Base-by-base conservation (phyloP, 1,140 invertebrate species). In the Solen grandis region DNA sequence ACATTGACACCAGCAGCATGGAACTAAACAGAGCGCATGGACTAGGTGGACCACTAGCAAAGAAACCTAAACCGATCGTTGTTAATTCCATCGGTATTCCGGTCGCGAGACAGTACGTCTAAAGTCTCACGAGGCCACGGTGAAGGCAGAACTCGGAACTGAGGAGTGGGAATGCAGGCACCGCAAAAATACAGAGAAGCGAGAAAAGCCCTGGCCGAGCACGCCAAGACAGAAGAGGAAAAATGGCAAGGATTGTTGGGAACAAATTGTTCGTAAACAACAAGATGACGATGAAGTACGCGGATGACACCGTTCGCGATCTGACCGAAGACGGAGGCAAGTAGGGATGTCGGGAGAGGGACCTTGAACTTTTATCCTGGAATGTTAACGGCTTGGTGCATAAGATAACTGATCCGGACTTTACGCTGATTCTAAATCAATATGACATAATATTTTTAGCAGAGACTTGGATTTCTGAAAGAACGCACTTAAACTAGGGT, bases 211-310 rank as follows among this genome's bases (percentile, higher is more conserved):
- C n/a, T 55, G 5, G 5, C 5, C 5, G 54, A 55, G n/a, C 5
- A 5, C 5, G n/a, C n/a, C 5, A 55, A 55, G 27, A 19, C 5
- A 4, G 54, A 55, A 55, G n/a, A 22, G 54, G n/a, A 55, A 55
- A 55, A 8, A 55, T 22, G n/a, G 27, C 54, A 8, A 16, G 41
- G 8, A 46, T 69, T 8, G 38, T 52, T 2, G 36, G 38, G 4
- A 69, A 69, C 38, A 69, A 46, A 52, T 46, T 69, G n/a, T 69
- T 27, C 27, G 65, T 50, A 8, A 35, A 69, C 27, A 33, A 33
- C 27, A 52, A 50, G 14, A 13, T 69, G 5, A 27, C 29, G 5
- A 69, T 50, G 41, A 52, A 25, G 31, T 69, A n/a, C 31, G 2
- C 29, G 5, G 22, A 69, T 31, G 65, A 46, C 14, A 50, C 46